phyloP scores from a whole-genome alignment of 2,113 vertebrate species.

The Thalassarche chlororhynchos region DNA sequence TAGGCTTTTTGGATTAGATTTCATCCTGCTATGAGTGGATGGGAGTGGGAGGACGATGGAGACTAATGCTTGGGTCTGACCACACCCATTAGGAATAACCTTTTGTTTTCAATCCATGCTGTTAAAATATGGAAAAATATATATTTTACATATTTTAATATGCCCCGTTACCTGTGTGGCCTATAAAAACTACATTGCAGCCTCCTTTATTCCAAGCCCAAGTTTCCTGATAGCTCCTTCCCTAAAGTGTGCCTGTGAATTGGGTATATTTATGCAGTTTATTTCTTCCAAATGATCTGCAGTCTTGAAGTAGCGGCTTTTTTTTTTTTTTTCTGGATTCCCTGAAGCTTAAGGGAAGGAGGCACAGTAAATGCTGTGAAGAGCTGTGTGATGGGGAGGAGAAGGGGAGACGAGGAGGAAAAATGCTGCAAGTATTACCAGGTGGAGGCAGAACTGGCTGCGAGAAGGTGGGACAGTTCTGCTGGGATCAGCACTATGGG shows the following conservation, averaged over 20 bases:
- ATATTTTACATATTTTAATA: conserved; percentile 55
- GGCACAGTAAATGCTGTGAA: not conserved
- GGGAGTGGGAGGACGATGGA: conserved; percentile 14
- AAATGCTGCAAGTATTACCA: not conserved
- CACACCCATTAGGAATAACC: conserved; percentile 37
- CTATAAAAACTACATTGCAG: conserved; percentile 42
- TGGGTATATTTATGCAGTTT: conserved; percentile 60
- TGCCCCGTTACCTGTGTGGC: conserved; percentile 50
- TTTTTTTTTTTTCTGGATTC: not conserved
- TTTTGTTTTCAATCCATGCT: conserved; percentile 44
- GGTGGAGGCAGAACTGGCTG: conserved; percentile 13
- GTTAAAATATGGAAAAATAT: conserved; percentile 53
- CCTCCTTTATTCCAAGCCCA: conserved; percentile 49
- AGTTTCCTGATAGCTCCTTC: conserved; percentile 15
- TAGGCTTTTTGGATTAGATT: not conserved
- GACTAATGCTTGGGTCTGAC: conserved; percentile 35
- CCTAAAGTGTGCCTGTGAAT: conserved; percentile 45
- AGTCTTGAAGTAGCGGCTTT: conserved; percentile 9
- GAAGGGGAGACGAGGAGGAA: not conserved
- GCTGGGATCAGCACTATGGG: not conserved
- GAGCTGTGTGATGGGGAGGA: not conserved
- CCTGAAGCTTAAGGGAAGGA: not conserved
- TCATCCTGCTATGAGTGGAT: not conserved
- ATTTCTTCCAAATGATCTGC: conserved; percentile 40
- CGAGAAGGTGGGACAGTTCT: not conserved